Conservation (phyloP, 92 coral and sea anemone species). For the Pocillopora grandis region DNA sequence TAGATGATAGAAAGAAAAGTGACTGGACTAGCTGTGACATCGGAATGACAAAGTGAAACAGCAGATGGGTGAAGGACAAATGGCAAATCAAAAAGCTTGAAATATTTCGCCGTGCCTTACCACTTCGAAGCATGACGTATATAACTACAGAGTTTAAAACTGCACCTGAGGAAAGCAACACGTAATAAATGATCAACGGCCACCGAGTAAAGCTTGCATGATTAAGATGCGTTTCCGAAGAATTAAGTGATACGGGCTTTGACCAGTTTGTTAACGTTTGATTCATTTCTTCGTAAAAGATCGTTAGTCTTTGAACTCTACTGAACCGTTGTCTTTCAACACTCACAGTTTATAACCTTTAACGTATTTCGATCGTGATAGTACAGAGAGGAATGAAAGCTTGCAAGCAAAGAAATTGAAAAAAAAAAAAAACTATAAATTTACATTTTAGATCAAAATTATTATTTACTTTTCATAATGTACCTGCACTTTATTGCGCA, state of each 20-base stretch:
- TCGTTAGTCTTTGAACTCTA: too few species aligned
- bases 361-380: too few species aligned
- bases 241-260: not conserved
- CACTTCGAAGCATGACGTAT: constrained; percentile 51
- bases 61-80: constrained; percentile 36
- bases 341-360: not conserved
- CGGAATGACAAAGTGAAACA: constrained; percentile 1
- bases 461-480: too few species aligned
- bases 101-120: constrained; percentile 36
- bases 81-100: constrained; percentile 55
- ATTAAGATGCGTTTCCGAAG: not conserved
- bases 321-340: not conserved
- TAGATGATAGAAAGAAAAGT: too few species aligned
- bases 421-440: too few species aligned
- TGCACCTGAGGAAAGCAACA: not conserved
- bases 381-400: too few species aligned
- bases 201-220: not conserved
- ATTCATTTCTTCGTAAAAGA: not conserved
- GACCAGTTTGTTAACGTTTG: not conserved
- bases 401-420: too few species aligned
- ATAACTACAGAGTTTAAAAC: constrained; percentile 23
- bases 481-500: too few species aligned
- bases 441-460: too few species aligned
- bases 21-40: not conserved
- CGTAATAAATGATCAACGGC: too few species aligned